These are phyloP conservation scores for Yponomeuta cagnagella DNA, from an alignment of 2,888 invertebrate species.

Conservation along the genomic window DNA sequence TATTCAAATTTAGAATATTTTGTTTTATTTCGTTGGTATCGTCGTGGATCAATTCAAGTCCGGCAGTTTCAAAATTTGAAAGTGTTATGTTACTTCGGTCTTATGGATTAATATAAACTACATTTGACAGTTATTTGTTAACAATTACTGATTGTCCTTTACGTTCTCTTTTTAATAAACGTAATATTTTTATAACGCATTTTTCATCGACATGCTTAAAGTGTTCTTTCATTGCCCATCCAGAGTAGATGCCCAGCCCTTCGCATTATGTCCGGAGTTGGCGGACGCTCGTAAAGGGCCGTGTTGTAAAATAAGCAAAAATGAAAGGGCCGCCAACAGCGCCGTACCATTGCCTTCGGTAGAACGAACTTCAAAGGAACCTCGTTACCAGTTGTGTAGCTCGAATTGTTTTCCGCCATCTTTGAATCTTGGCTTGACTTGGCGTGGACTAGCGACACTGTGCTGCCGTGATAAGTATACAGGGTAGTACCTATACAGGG, in stretches of 20 bases:
- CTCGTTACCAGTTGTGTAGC: constrained; percentile 66
- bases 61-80: too few species aligned
- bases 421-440: constrained; percentile 31
- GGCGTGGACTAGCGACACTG: background rate
- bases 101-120: too few species aligned
- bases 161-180: too few species aligned
- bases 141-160: too few species aligned
- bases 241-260: background rate
- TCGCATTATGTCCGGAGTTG: background rate
- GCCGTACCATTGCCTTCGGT: constrained; percentile 33
- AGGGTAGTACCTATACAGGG: too few species aligned
- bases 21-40: too few species aligned
- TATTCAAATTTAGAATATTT: too few species aligned
- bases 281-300: constrained; percentile 41
- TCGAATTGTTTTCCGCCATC: constrained; percentile 66
- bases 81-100: too few species aligned
- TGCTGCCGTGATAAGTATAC: too few species aligned
- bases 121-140: too few species aligned
- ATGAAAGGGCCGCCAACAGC: constrained; percentile 37
- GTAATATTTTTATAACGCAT: too few species aligned
- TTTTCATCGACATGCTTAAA: background rate
- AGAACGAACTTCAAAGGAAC: constrained; percentile 55
- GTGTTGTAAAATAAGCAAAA: constrained; percentile 59
- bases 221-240: background rate
- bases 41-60: too few species aligned